phyloP scores from a whole-genome alignment of 2,797 vertebrate genomes.

The Gymnothorax reevesii region DNA sequence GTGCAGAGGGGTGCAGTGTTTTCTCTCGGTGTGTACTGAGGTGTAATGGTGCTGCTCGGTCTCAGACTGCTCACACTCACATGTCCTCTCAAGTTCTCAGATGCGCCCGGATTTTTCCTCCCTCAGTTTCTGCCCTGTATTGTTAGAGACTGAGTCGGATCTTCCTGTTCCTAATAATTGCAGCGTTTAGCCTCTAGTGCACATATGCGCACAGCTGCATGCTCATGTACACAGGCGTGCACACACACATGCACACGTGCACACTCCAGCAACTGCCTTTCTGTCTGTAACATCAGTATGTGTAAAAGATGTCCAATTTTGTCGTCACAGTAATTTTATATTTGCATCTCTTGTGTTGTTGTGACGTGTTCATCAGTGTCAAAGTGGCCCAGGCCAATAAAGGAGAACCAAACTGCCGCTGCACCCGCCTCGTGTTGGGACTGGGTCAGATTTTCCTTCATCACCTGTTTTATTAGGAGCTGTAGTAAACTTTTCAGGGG shows the following conservation, averaged over 20 bases:
- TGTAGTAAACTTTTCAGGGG: too few relatives aligned
- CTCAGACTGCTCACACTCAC: too few relatives aligned
- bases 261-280: not conserved
- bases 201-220: not conserved
- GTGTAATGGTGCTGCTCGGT: too few relatives aligned
- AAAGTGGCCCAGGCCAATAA: too few relatives aligned
- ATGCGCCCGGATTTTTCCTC: not conserved
- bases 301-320: not conserved
- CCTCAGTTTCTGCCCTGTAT: not conserved
- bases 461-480: too few relatives aligned
- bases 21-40: not conserved
- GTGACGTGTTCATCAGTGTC: not conserved
- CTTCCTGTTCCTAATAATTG: not conserved
- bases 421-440: not conserved
- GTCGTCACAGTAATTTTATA: not conserved
- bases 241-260: not conserved
- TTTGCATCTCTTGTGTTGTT: not conserved
- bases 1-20: not conserved
- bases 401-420: not conserved
- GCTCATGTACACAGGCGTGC: not conserved
- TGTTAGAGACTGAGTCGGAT: not conserved
- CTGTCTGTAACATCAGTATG: not conserved
- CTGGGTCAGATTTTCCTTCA: too few relatives aligned
- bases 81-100: too few relatives aligned
- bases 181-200: too few relatives aligned